Percentiles rank a stretch among this genome's conserved stretches.
phyloP scores from a whole-genome alignment of 2,113 vertebrate genomes.

The Aldabrachelys gigantea region DNA sequence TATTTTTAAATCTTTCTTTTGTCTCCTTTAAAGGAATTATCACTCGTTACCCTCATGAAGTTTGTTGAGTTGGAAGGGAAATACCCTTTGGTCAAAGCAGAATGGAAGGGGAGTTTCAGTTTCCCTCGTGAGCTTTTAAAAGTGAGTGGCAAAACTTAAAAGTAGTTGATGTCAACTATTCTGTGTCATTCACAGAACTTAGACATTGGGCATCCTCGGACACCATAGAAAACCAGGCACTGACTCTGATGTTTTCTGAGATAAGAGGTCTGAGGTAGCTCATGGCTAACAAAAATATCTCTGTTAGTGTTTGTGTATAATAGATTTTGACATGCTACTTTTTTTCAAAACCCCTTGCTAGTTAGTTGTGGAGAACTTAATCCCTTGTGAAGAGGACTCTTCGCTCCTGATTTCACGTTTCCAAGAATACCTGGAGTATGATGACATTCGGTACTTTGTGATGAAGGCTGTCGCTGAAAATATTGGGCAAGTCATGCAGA shows the following conservation, averaged over 20 bases:
- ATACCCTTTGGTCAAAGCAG: slow-evolving; percentile 83
- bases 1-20: too few relatives aligned
- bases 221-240: neutral
- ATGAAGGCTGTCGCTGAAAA: slow-evolving; percentile 80
- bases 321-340: neutral
- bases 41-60: slow-evolving; percentile 89
- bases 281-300: neutral
- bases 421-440: slow-evolving; percentile 88
- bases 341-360: slow-evolving; percentile 39
- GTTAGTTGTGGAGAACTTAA: slow-evolving; percentile 83
- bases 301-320: neutral
- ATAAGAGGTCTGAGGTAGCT: neutral
- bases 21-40: slow-evolving; percentile 78
- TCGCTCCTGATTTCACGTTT: slow-evolving; percentile 88
- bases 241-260: neutral
- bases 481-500: slow-evolving; percentile 78
- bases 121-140: slow-evolving; percentile 87
- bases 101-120: slow-evolving; percentile 85
- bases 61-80: slow-evolving; percentile 87
- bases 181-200: accelerated
- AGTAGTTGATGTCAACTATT: neutral
- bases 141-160: slow-evolving; percentile 69
- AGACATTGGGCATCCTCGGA: neutral
- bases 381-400: slow-evolving; percentile 79
- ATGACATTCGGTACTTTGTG: slow-evolving; percentile 89